These are phyloP conservation scores for Choristoneura fumiferana DNA, from an alignment of 1,140 invertebrate genomes.

Conservation along the genomic window DNA sequence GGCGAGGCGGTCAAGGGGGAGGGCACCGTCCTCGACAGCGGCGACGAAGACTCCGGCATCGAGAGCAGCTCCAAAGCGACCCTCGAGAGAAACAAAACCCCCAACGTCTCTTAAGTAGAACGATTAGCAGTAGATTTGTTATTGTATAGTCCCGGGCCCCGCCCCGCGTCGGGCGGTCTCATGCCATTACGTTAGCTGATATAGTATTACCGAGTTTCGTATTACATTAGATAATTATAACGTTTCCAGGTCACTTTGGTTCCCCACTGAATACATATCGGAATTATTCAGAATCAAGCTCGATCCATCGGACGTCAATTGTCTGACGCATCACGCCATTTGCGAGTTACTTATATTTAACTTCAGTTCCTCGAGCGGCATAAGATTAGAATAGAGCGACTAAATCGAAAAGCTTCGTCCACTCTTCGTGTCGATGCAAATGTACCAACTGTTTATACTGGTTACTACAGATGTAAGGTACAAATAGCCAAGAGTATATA, in stretches of 20 bases:
- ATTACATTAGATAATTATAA: not conserved
- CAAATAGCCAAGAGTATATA: constrained; percentile 57
- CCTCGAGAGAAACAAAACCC: constrained; percentile 72
- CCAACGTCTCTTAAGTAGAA: constrained; percentile 52
- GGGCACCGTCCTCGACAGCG: constrained; percentile 79
- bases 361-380: too few relatives aligned
- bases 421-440: not conserved
- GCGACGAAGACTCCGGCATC: constrained; percentile 80
- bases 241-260: not conserved
- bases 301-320: too few relatives aligned
- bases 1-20: constrained; percentile 75
- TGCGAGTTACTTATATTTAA: too few relatives aligned
- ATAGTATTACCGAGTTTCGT: constrained; percentile 13
- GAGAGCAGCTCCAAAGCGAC: constrained; percentile 79
- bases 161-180: not conserved
- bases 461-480: constrained; percentile 39
- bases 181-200: constrained; percentile 12
- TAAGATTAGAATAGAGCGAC: too few relatives aligned
- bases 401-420: constrained; percentile 1
- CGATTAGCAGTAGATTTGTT: constrained; percentile 20
- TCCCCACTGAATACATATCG: not conserved
- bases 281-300: not conserved
- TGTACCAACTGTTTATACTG: constrained; percentile 1
- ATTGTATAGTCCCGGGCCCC: not conserved
- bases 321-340: too few relatives aligned